Base-by-base conservation (phyloP, 2,113 vertebrate genomes). In the Hypocryptadius cinnamomeus region DNA sequence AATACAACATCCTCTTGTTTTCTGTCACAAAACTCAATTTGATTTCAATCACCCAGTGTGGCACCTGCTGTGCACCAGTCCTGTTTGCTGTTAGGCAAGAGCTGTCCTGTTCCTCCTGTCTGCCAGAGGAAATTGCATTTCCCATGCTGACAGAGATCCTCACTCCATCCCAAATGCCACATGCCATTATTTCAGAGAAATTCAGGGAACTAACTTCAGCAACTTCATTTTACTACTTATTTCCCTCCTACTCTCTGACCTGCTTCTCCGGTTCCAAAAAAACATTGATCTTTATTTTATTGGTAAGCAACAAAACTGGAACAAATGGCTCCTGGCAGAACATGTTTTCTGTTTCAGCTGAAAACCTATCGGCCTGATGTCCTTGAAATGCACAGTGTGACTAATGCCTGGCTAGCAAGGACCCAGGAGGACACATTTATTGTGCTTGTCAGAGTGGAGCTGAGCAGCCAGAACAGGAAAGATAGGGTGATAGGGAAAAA, bases 381-480 rank as follows among this genome's bases (percentile, higher is more conserved):
- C 96, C 96, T 96, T 95, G 96, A 94, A 96, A 94, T 60, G 87
- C 82, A 91, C 81, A 68, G 69, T 78, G 92, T 95, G 93, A 96
- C 96, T 95, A 95, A 96, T 94, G 90, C 93, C 93, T 15, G 8
- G 76, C 87, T 79, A 68, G 90, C 96, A 94, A 90, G 90, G 90
- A 93, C 79, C 89, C 92, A 60, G 85, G 91, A 91, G 90, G 82
- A 94, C 85, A 78, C 94, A 92, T 96, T 95, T 86, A 95, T 90
- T 96, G 93, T 19, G 21, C 85, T 92, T 95, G 95, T 96, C 95
- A 91, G 90, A 80, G 72, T 8, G 61, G 64, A 93, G 93, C 92
- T 93, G 93, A 96, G 87, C 82, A 96, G 94, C 82, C 93, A 90
- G 91, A 69, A 86, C 81, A 59, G 64, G 66, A 78, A 59, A 90